Evolutionary conservation across 2,113 vertebrate genomes (phyloP), one percentile per base, ranked within the genome.

Genomic region (Zapornia atra): DNA sequence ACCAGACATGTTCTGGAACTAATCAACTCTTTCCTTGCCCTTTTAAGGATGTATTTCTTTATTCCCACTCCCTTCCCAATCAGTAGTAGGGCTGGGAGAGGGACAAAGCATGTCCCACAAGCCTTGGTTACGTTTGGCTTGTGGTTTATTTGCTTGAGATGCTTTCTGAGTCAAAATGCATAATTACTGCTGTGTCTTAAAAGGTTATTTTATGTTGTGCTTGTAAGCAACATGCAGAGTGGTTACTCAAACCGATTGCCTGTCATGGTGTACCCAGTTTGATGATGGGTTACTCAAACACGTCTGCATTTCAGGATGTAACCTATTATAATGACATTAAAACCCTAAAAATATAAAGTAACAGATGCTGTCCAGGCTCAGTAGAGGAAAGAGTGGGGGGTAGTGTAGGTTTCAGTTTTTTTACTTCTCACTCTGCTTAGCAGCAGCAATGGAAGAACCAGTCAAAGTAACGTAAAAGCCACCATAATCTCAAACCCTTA

Each of bases 1-100:
- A 98, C 92, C 87, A 92, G 82, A 97, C 31, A 90, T 68, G 0
- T 66, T 82, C 36, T 60, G 36, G 29, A 76, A 64, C 33, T 71
- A 82, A 90, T 75, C 64, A 92, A 2, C 28, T n/a, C 76, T 36
- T 85, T 51, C 5, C 31, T 73, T 71, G 20, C 34, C 44, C 92
- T 82, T 95, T 92, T 38, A 61, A 71, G 24, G 18, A 18, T 44
- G 24, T 24, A 24, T 12, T 9, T 71, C 51, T 65, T 63, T 42
- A 28, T 19, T 66, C 31, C 63, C 12, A n/a, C 22, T 83, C 44
- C n/a, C 20, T 42, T 54, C 17, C 25, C 88, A 19, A 57, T 26
- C 5, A 65, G 5, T 6, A 68, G 33, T n/a, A 26, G 22, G 28
- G 8, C 7, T 54, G 24, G 19, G 36, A 34, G 73, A 69, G 8